Base-by-base conservation (phyloP, 30 jellyfish, hydroid and myxozoan genomes). In the Morbakka virulenta region DNA sequence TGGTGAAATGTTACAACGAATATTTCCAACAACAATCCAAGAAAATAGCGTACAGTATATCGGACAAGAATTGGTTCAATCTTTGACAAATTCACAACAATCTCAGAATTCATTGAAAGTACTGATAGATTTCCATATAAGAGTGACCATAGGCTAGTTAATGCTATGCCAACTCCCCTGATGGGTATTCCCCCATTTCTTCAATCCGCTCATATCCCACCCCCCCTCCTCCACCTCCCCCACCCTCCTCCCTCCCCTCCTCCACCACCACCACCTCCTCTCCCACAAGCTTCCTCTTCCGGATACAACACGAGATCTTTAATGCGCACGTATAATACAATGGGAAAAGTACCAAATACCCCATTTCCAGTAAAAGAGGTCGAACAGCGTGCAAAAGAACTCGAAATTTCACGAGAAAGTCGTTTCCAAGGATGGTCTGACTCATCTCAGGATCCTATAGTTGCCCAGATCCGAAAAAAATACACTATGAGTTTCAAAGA, bases 211-310 rank as follows among this genome's bases (percentile, higher is more conserved):
- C 87, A 85, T 20, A 62, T 11, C 83, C 83, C 1, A 77, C 87
- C 0, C 94, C 94, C 0, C 87, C 94, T 23, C 94, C 94, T 0
- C 94, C 94, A 17, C 94, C 94, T 0, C 94, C 94, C 1, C 94
- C 94, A 20, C 94, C 94, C 72, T 11, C 83, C 83, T 1, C 83
- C 87, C 0, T 87, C 94, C 0, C 87, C 94, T 23, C 94, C 94
- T 0, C 94, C 94, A 17, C 94, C 94, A 0, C 94, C 94, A 0
- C 94, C 94, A 20, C 94, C 94, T 12, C 94, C 94, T 25, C 94
- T 87, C 0, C 94, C 94, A 0, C 94, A 86, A 0, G 85, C 86
- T 41, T 61, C 86, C 3, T 85, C 86, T 1, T 81, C 66, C 17
- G 35, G 66, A 32, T 21, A 21, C 0, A 14, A 53, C 30, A 51